A percentile compares a stretch with the other conserved stretches of the same genome.
Evolutionary conservation across 2,888 invertebrate species (phyloP).

Genomic region (Brenthis hecate): DNA sequence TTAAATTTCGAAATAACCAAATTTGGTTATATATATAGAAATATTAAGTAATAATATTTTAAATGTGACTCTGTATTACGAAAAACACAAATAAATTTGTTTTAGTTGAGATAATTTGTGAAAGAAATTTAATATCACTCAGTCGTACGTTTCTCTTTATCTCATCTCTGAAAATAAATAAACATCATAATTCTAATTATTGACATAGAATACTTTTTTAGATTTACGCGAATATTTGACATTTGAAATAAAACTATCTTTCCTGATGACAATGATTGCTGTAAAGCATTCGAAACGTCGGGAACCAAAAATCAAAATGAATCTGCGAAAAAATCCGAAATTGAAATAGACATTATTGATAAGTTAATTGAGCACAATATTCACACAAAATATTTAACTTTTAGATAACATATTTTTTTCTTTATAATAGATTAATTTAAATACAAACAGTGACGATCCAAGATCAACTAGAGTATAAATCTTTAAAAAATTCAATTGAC

Average conservation of each 20-base stretch:
- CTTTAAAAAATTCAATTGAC: slow-evolving; percentile 15
- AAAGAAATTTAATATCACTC: slow-evolving; percentile 14
- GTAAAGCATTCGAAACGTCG: too few relatives aligned
- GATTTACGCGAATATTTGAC: too few relatives aligned
- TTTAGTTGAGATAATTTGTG: slow-evolving; percentile 18
- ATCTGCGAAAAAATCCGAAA: too few relatives aligned
- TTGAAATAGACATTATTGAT: too few relatives aligned
- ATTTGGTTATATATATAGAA: neutral
- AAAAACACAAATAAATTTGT: neutral
- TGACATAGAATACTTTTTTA: too few relatives aligned
- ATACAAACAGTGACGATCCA: slow-evolving; percentile 9
- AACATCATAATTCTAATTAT: too few relatives aligned
- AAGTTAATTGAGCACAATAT: too few relatives aligned
- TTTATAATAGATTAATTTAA: neutral
- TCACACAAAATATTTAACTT: neutral
- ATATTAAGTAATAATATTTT: neutral
- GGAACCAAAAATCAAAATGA: too few relatives aligned
- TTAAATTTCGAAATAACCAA: too few relatives aligned
- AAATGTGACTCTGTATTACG: slow-evolving; percentile 6
- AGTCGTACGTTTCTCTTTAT: neutral
- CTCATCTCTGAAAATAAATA: too few relatives aligned
- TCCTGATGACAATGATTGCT: too few relatives aligned
- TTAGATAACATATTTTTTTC: neutral
- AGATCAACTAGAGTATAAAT: slow-evolving; percentile 18
- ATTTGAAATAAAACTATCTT: too few relatives aligned